Conservation (phyloP, 2,888 invertebrate genomes). For the Heliconius ethilla region DNA sequence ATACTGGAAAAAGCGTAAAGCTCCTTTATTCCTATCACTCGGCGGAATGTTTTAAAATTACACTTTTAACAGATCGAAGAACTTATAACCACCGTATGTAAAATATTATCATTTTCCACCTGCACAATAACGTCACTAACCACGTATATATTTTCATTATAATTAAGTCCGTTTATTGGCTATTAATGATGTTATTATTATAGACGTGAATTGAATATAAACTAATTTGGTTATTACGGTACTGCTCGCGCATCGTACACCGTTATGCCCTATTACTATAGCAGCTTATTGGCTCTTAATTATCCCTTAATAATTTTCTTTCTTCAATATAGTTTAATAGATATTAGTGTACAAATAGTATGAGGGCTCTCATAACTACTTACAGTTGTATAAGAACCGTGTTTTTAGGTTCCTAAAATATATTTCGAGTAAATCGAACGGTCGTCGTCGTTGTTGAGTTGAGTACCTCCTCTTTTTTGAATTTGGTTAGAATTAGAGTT, state of each 20-base stretch:
- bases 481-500: too few species aligned
- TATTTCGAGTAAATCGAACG: too few species aligned
- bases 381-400: too few species aligned
- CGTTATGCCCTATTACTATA: background rate
- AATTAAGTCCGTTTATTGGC: background rate
- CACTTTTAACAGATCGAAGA: background rate
- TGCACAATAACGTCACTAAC: background rate
- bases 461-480: too few species aligned
- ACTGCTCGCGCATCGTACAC: background rate
- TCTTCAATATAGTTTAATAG: too few species aligned
- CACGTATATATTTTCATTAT: background rate
- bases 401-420: too few species aligned
- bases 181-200: background rate
- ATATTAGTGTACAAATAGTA: too few species aligned
- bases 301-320: too few species aligned
- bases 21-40: background rate
- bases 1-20: background rate
- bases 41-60: background rate
- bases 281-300: too few species aligned
- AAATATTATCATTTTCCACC: background rate
- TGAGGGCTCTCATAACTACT: too few species aligned
- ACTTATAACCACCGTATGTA: background rate
- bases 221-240: background rate
- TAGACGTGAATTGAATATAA: background rate
- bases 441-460: too few species aligned